phyloP scores from a whole-genome alignment of 2,888 invertebrate species.

The Ophioninae sp. region DNA sequence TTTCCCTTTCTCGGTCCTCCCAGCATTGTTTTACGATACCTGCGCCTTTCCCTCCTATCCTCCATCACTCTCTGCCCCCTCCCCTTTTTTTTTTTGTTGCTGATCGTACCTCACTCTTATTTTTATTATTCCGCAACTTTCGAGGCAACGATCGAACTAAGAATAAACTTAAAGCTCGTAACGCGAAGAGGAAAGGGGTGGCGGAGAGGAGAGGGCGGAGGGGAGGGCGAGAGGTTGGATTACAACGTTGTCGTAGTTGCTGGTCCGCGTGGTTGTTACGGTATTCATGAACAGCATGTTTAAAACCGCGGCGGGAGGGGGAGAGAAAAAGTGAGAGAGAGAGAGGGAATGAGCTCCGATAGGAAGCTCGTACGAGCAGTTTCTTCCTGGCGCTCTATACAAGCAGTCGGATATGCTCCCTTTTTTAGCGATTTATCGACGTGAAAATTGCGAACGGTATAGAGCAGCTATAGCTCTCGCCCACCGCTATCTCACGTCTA shows the following conservation, averaged over 20 bases:
- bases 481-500: background rate
- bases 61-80: background rate
- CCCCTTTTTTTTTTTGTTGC: conserved; percentile 12
- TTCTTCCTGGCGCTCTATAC: conserved; percentile 41
- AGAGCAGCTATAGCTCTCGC: background rate
- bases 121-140: conserved; percentile 60
- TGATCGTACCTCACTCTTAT: conserved; percentile 26
- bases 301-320: conserved; percentile 16
- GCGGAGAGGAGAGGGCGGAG: conserved; percentile 4
- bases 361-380: conserved; percentile 30
- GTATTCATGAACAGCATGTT: conserved; percentile 25
- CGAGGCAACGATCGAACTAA: conserved; percentile 60
- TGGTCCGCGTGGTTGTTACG: conserved; percentile 10
- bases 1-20: background rate
- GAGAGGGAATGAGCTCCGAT: background rate
- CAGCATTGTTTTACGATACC: background rate
- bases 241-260: conserved; percentile 12
- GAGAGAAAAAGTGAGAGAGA: background rate
- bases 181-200: conserved; percentile 10
- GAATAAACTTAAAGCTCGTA: conserved; percentile 56
- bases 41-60: background rate
- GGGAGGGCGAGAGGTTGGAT: conserved; percentile 1
- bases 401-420: conserved; percentile 39
- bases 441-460: conserved; percentile 32
- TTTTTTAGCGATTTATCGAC: conserved; percentile 59